Base-by-base conservation (phyloP, 2,113 vertebrate species). In the Eulacestoma nigropectus region DNA sequence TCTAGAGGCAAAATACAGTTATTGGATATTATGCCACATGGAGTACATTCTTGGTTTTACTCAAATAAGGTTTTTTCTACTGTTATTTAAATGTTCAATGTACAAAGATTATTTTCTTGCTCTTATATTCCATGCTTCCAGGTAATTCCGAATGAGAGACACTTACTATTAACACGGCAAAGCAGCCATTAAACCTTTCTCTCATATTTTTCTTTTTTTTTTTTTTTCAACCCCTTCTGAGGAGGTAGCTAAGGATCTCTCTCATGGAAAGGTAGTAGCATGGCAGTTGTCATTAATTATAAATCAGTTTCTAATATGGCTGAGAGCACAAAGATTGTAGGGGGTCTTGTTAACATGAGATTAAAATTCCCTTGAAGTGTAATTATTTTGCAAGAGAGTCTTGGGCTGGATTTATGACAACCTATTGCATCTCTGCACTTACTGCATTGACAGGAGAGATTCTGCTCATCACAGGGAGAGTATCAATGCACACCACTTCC, bases 241-340 rank as follows among this genome's bases (percentile, higher is more conserved):
- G 44, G 46, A 90, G 68, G 41, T 12, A 56, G 73, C 81, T 52
- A 57, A 93, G 62, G 55, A 94, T 91, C 62, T 87, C 84, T 95
- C 91, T 95, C 91, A 88, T 76, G 69, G 80, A 88, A 83, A 94
- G 63, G 76, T 64, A 92, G 90, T 68, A 80, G 84, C 78, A 83
- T 97, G 96, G 87, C 70, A 75, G 91, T 87, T 78, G 94, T 95
- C 97, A 97, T 97, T 97, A 97, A 98, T 96, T 97, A 97, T 97
- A 97, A 95, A 98, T 97, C 96, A 97, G 94, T 92, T 96, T 93
- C 78, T 97, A 97, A 97, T 94, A 97, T 87, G 95, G 96, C 93
- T 91, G 92, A 96, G 96, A 93, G 93, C 68, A 84, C 81, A 83
- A 97, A 90, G 96, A 96, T 94, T 90, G 92, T 68, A 95, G 96